These are phyloP conservation scores for Sclerurus mexicanus DNA, from an alignment of 2,113 vertebrate species.

Conservation along the genomic window DNA sequence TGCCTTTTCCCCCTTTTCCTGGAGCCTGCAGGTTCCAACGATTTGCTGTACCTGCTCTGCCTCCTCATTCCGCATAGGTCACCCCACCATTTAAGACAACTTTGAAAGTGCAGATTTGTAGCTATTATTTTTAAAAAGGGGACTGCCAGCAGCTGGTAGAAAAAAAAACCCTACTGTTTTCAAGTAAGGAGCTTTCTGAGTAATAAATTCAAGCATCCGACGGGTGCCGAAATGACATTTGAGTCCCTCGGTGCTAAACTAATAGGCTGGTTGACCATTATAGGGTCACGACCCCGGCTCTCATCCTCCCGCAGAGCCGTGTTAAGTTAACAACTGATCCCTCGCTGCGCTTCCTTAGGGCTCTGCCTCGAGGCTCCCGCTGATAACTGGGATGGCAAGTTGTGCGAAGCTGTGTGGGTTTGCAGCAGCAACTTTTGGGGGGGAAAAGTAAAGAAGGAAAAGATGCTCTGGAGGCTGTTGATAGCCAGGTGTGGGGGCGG, in stretches of 20 bases:
- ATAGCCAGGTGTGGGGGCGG: not conserved
- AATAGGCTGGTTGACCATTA: slow-evolving; percentile 72
- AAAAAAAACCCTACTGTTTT: slow-evolving; percentile 51
- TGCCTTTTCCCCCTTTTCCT: not conserved
- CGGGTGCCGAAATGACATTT: not conserved
- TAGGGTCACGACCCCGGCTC: slow-evolving; percentile 63
- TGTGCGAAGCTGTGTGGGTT: not conserved
- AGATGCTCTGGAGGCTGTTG: not conserved
- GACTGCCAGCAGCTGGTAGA: slow-evolving; percentile 54
- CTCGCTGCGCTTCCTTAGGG: not conserved
- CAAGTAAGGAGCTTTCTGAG: slow-evolving; percentile 58
- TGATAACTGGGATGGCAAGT: not conserved
- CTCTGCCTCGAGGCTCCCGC: not conserved
- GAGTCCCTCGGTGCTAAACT: slow-evolving; percentile 62
- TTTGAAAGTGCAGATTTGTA: slow-evolving; percentile 54
- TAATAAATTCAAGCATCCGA: slow-evolving; percentile 62
- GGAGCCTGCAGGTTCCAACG: slow-evolving; percentile 31
- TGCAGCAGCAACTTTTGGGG: not conserved
- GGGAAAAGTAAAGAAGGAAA: rapidly evolving
- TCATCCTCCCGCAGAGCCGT: slow-evolving; percentile 47
- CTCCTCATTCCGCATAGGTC: slow-evolving; percentile 32
- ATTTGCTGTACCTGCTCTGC: slow-evolving; percentile 46
- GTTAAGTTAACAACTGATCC: slow-evolving; percentile 58
- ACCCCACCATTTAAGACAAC: slow-evolving; percentile 9
- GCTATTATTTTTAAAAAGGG: slow-evolving; percentile 54